Evolutionary conservation across 2,888 invertebrate genomes (phyloP), one percentile per base, ranked within the genome.

Genomic region (Zootermopsis nevadensis): DNA sequence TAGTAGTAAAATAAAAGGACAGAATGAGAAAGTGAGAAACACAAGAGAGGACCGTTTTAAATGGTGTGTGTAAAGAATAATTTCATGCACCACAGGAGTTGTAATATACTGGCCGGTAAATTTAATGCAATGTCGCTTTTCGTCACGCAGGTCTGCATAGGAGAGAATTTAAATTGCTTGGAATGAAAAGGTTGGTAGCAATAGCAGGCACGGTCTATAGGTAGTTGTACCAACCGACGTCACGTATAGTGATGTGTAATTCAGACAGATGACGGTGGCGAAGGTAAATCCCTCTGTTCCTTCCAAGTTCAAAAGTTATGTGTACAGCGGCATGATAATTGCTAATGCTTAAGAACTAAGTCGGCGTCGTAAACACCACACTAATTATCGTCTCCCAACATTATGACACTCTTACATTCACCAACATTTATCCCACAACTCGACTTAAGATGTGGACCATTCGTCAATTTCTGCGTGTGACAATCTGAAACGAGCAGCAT

Each of bases 1-100:
- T n/a, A 38, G 74, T 38, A 74, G 67, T 80, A 35, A 66, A 38
- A 80, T 55, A 80, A 66, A 74, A 35, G 55, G 74, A 82, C 77
- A 80, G 74, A 83, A 72, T 66, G 83, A 74, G 33, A 12, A 74
- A 72, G 74, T 31, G 81, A 81, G 81, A 81, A 30, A 82, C 27
- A 77, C 42, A 60, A 84, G 53, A 33, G 69, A 30, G 77, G 77
- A 74, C 66, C 30, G 83, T 83, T 83, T 81, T 84, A 79, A 83
- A 83, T 84, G 84, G 85, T 72, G 82, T 84, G 84, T 85, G 83
- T 82, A 82, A 85, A 84, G 84, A 83, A 85, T 83, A 83, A 85
- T 85, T 85, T 85, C 82, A 82, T 82, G 85, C 82, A 53, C 82
- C 82, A 81, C 74, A 74, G 82, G 77, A 81, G 67, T 35, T 69